Evolutionary conservation across 2,113 vertebrate species (phyloP).

Genomic region (Hypomesus transpacificus): DNA sequence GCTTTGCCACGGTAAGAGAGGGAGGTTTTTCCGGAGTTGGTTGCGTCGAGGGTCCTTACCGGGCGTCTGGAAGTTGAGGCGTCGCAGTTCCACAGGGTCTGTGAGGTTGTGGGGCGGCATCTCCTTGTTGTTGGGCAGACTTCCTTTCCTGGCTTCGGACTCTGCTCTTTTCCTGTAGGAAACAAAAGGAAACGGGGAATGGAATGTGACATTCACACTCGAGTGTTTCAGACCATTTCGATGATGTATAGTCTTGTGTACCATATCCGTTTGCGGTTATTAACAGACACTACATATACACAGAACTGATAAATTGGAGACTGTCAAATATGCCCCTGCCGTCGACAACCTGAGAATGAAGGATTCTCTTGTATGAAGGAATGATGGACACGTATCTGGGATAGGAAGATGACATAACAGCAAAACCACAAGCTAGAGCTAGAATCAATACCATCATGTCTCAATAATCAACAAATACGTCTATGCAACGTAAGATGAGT

Average conservation of each 20-base stretch:
- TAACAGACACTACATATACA: too few relatives aligned
- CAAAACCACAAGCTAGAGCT: too few relatives aligned
- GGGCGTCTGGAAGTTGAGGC: slow-evolving; percentile 98
- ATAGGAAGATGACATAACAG: too few relatives aligned
- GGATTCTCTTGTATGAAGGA: too few relatives aligned
- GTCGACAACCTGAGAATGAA: too few relatives aligned
- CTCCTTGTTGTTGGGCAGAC: slow-evolving; percentile 94
- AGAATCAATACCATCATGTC: too few relatives aligned
- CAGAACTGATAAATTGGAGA: too few relatives aligned
- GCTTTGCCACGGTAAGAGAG: neutral
- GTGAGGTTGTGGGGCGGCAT: slow-evolving; percentile 92
- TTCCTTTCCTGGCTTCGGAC: slow-evolving; percentile 94
- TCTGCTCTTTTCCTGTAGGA: slow-evolving; percentile 90
- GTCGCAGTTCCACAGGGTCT: slow-evolving; percentile 93
- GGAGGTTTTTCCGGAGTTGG: neutral
- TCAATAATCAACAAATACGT: too few relatives aligned
- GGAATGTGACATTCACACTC: neutral
- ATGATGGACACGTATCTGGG: too few relatives aligned
- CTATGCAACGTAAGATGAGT: too few relatives aligned
- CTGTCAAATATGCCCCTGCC: too few relatives aligned
- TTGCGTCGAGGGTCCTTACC: slow-evolving; percentile 74
- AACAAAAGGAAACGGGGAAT: slow-evolving; percentile 7
- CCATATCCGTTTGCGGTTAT: neutral
- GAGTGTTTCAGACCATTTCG: neutral
- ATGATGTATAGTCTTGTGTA: neutral